Evolutionary conservation across 1,140 invertebrate species (phyloP), one percentile per base, ranked within the genome.

Genomic region (Zaprionus africanus): DNA sequence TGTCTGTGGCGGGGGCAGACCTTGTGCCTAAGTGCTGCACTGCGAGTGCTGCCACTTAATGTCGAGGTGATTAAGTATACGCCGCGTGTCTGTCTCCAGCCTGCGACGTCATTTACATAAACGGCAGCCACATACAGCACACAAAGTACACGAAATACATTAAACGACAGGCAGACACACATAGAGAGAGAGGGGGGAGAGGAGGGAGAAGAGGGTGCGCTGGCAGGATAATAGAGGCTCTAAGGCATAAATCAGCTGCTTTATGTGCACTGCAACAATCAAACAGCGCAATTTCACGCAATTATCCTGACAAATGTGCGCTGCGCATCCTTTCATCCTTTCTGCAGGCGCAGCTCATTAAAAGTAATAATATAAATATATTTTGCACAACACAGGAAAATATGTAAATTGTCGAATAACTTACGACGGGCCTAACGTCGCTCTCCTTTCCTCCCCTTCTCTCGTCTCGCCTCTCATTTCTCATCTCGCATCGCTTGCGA

Each of bases 1-100:
- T 15, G 38, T 5, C 15, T 15, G 38, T n/a, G 15, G 38, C 38
- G 38, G 38, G 38, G 36, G 12, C 46, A 19, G 62, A 59, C 83
- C 84, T 78, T 87, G 73, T 46, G 68, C n/a, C 65, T 81, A 79
- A 82, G 70, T 75, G 64, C 64, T 77, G 73, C 73, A 68, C 62
- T 73, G 67, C 64, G 68, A 67, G 51, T 67, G 65, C 59, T 74
- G 84, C 70, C 61, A 81, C 78, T 84, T 90, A 88, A 81, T 81
- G 85, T 88, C 68, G 62, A 63, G 70, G 81, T 81, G 85, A 88
- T 88, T 88, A 90, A 88, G 81, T 84, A 90, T 70, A 84, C 78
- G 68, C 58, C 57, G 81, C 71, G 71, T 80, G 58, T 70, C 65
- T 86, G 83, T 78, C 43, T 26, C 43, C 60, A 46, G 43, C 5